phyloP scores from a whole-genome alignment of 2,113 vertebrate species.

The Condylura cristata region DNA sequence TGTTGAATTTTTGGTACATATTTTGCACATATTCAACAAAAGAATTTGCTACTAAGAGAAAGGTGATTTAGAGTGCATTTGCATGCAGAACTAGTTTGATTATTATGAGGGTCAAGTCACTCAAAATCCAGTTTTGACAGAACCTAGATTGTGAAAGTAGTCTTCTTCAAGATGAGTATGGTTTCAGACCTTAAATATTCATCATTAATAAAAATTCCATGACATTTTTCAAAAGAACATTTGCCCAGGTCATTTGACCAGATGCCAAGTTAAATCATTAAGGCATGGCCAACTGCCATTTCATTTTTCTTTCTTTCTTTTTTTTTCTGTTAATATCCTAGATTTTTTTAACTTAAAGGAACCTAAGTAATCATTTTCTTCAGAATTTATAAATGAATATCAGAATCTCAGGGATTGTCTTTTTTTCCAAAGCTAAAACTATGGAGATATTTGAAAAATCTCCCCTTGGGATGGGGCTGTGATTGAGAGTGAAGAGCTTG shows the following conservation, averaged over 20 bases:
- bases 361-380: slow-evolving; percentile 32
- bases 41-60: slow-evolving; percentile 47
- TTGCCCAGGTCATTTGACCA: slow-evolving; percentile 81
- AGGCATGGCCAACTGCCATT: slow-evolving; percentile 74
- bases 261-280: slow-evolving; percentile 82
- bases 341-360: slow-evolving; percentile 62
- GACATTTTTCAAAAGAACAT: slow-evolving; percentile 81
- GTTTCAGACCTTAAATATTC: slow-evolving; percentile 79
- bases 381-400: not conserved
- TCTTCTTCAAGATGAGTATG: slow-evolving; percentile 66
- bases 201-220: slow-evolving; percentile 80
- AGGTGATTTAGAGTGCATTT: slow-evolving; percentile 61
- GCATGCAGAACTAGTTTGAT: slow-evolving; percentile 67
- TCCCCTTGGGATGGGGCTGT: not conserved
- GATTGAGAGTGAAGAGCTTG: not conserved
- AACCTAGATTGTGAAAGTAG: slow-evolving; percentile 61
- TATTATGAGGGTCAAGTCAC: slow-evolving; percentile 75
- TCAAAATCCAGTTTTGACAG: slow-evolving; percentile 75
- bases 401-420: not conserved
- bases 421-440: not conserved
- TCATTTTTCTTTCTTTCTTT: slow-evolving; percentile 65
- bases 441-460: not conserved
- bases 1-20: not conserved
- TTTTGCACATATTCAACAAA: slow-evolving; percentile 35
- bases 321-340: slow-evolving; percentile 48